These are phyloP conservation scores for Morelia viridis DNA, from an alignment of 2,797 vertebrate species.

Conservation along the genomic window DNA sequence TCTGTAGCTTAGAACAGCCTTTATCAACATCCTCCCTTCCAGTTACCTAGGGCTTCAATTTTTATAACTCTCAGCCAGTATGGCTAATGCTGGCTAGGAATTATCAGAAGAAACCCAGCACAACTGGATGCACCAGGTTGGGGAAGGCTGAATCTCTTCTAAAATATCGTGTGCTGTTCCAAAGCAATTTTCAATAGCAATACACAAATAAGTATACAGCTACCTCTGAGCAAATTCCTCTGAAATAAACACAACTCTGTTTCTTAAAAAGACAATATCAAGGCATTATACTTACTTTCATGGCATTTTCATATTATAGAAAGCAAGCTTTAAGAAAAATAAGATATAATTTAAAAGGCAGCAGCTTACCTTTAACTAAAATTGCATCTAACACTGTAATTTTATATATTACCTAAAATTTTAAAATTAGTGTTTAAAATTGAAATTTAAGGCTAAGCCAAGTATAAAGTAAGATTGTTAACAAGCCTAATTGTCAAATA, in stretches of 20 bases:
- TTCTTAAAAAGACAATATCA: not conserved
- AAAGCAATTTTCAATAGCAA: not conserved
- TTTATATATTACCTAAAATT: not conserved
- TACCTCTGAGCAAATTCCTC: not conserved
- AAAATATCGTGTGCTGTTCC: too few relatives aligned
- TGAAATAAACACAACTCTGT: not conserved
- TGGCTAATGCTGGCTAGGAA: not conserved
- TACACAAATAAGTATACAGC: not conserved
- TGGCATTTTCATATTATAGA: not conserved
- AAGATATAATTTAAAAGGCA: not conserved
- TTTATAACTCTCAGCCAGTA: not conserved
- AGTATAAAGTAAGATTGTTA: not conserved
- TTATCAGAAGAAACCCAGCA: not conserved
- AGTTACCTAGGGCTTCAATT: not conserved
- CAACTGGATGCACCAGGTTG: not conserved
- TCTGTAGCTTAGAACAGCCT: not conserved
- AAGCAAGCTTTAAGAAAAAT: conserved; percentile 16
- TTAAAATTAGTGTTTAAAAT: not conserved
- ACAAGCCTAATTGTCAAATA: conserved; percentile 12
- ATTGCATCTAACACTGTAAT: conserved; percentile 5
- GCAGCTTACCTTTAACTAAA: not conserved
- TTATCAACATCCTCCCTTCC: not conserved
- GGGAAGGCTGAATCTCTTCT: not conserved
- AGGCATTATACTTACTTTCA: not conserved
- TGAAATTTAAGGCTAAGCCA: not conserved